Evolutionary conservation across 2,888 invertebrate genomes (phyloP).

Genomic region (Thereva unica): DNA sequence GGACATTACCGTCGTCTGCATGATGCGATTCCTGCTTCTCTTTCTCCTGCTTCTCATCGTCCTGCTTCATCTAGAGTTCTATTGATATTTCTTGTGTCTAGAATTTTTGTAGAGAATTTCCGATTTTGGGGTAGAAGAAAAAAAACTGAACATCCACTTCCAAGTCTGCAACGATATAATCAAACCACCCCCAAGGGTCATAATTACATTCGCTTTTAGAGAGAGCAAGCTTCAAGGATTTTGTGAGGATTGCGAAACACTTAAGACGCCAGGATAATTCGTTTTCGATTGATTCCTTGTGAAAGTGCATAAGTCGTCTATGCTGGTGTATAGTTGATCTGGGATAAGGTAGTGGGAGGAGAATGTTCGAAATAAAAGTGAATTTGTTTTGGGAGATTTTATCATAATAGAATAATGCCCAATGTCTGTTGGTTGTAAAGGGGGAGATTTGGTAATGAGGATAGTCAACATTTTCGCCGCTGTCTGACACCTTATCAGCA

Average conservation of each 20-base stretch:
- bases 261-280: constrained; percentile 14
- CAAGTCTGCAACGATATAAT: neutral
- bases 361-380: too few relatives aligned
- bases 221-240: neutral
- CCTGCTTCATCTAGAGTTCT: constrained; percentile 3
- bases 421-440: too few relatives aligned
- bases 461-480: too few relatives aligned
- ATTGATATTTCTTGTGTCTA: constrained; percentile 12
- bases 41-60: neutral
- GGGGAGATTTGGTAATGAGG: too few relatives aligned
- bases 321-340: too few relatives aligned
- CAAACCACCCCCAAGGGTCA: constrained; percentile 12
- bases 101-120: neutral
- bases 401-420: too few relatives aligned
- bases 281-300: constrained; percentile 27
- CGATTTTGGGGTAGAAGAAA: neutral
- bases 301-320: neutral
- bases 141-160: constrained; percentile 5
- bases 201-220: constrained; percentile 5
- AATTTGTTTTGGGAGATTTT: too few relatives aligned
- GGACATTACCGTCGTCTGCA: neutral
- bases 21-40: neutral
- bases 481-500: too few relatives aligned
- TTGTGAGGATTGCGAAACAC: constrained; percentile 14
- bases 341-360: too few relatives aligned